A percentile compares a stretch with the other conserved stretches of the same genome.
These are phyloP conservation scores for Hyppa rectilinea DNA, from an alignment of 2,888 invertebrate species.

Conservation along the genomic window DNA sequence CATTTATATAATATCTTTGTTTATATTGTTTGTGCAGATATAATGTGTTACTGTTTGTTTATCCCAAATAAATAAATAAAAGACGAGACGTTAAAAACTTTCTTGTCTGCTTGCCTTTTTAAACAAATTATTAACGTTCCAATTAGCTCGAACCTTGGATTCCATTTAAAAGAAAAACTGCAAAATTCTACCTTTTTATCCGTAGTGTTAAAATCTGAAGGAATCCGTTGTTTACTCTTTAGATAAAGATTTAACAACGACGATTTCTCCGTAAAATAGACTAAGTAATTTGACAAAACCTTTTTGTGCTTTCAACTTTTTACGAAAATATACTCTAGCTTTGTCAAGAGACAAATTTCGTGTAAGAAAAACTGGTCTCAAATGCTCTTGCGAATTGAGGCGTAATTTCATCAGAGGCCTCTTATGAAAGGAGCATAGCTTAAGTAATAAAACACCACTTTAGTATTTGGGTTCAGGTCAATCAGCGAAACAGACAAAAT, in stretches of 20 bases:
- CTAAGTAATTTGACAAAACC: constrained; percentile 37
- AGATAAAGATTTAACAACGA: constrained; percentile 30
- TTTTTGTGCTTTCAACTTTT: constrained; percentile 6
- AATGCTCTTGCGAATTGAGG: constrained; percentile 23
- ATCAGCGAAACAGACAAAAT: constrained; percentile 20
- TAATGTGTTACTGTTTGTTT: too few species aligned
- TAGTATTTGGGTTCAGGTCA: constrained; percentile 4
- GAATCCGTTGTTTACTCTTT: constrained; percentile 24
- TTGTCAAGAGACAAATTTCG: constrained; percentile 32
- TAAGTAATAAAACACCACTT: constrained; percentile 24
- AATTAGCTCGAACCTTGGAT: neutral
- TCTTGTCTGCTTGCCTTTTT: neutral
- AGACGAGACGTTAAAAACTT: neutral
- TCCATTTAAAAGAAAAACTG: neutral
- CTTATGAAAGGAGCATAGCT: constrained; percentile 17
- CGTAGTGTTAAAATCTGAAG: constrained; percentile 8
- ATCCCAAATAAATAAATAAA: too few species aligned
- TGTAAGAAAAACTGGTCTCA: constrained; percentile 13
- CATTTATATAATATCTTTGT: too few species aligned
- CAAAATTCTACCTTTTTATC: neutral
- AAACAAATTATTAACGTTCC: neutral
- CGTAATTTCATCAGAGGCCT: constrained; percentile 30
- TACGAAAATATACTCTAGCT: constrained; percentile 29
- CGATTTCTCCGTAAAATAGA: constrained; percentile 37
- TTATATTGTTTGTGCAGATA: too few species aligned